Evolutionary conservation across 2,888 invertebrate genomes (phyloP).

Genomic region (Herminia tarsipennalis): DNA sequence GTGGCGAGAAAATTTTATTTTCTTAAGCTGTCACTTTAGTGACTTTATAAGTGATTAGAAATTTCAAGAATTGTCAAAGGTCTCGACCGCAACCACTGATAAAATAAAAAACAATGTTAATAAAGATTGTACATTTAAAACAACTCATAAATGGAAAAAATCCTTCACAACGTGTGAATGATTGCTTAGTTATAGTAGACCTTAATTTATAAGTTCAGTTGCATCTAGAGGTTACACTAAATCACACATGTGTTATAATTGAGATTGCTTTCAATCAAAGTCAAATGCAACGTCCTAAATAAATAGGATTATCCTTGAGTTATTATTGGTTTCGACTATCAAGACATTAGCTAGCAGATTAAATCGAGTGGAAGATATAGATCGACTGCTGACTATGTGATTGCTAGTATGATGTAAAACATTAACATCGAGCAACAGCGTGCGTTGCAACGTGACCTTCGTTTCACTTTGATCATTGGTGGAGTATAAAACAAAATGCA

Average conservation of each 20-base stretch:
- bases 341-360: constrained; percentile 66
- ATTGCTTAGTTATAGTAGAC: constrained; percentile 4
- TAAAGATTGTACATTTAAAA: no score
- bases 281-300: constrained; percentile 51
- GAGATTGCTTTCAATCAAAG: constrained; percentile 53
- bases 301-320: constrained; percentile 67
- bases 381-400: constrained; percentile 61
- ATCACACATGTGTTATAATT: constrained; percentile 42
- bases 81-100: background rate
- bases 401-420: constrained; percentile 42
- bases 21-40: background rate
- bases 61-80: background rate
- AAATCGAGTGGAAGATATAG: constrained; percentile 71
- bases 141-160: background rate
- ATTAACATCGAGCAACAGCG: constrained; percentile 28
- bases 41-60: constrained; percentile 2
- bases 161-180: background rate
- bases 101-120: no score
- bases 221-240: constrained; percentile 35
- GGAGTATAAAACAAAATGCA: no score
- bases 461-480: constrained; percentile 28
- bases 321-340: constrained; percentile 63
- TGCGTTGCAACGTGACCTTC: constrained; percentile 37
- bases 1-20: background rate
- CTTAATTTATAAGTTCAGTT: constrained; percentile 17